Conservation (phyloP, 1,140 invertebrate species). For the Megathymus violae region DNA sequence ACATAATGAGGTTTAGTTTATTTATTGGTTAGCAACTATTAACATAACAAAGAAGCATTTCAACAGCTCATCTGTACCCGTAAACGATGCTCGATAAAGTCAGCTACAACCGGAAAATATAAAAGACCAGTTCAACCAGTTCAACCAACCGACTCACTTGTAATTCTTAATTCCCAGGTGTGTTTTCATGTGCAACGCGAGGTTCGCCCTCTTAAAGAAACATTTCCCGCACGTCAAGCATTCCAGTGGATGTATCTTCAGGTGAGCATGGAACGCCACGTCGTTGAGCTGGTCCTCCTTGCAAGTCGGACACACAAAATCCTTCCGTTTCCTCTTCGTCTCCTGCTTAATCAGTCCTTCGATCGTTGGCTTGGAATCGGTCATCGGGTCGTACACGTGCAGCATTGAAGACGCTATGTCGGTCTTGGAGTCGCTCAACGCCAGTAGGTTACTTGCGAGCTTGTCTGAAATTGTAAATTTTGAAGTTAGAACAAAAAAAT, state of each 20-base stretch:
- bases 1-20: no score
- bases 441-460: constrained; percentile 54
- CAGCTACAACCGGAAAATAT: no score
- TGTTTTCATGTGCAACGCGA: constrained; percentile 90
- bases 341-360: constrained; percentile 84
- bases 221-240: constrained; percentile 91
- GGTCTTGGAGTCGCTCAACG: constrained; percentile 56
- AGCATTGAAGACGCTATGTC: constrained; percentile 54
- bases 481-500: no score
- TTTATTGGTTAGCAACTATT: no score
- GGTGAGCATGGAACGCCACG: constrained; percentile 86
- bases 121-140: constrained; percentile 16
- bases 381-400: constrained; percentile 58
- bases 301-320: constrained; percentile 68
- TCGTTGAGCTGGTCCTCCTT: constrained; percentile 85
- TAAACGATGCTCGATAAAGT: no score
- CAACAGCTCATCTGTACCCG: no score
- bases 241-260: constrained; percentile 91
- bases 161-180: constrained; percentile 91
- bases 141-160: constrained; percentile 66
- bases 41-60: no score
- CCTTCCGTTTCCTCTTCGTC: constrained; percentile 66
- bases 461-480: constrained; percentile 11
- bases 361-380: constrained; percentile 61
- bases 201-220: constrained; percentile 89